Base-by-base conservation (phyloP, 2,113 vertebrate genomes). In the Uria lomvia region DNA sequence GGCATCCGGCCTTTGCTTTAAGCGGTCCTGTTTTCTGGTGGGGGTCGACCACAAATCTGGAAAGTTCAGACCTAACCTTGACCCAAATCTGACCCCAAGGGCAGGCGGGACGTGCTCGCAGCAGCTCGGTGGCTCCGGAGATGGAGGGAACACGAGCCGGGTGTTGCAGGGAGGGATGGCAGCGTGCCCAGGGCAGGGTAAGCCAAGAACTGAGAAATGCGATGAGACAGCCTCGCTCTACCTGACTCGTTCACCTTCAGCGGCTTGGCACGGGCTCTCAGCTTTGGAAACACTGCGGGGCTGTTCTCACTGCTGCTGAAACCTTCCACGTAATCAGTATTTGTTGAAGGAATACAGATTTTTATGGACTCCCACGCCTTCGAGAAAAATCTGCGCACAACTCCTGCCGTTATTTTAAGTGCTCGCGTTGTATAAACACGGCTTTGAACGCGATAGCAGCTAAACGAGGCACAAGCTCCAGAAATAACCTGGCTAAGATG, bases 181-280 rank as follows among this genome's bases (percentile, higher is more conserved):
- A 82, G 36, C 5, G 0, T 36, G 60, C 89, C 92, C 89, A 50
- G 85, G 71, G 66, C 77, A 68, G 66, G 34, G 65, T 2, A 42
- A 72, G 59, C 43, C 60, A 65, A 26, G 10, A 73, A 68, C 32
- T 2, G 55, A 55, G 81, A 90, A 82, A 92, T 32, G 49, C 71
- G 27, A 32, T 11, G 55, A 82, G 85, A 58, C 88, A 78, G 32
- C 86, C 50, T 59, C 27, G 0, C 40, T 47, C 65, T 38, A 49
- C 71, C 92, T 8, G n/a, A 32, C 23, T 26, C 43, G 4, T 43
- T 94, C 89, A 78, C 89, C 89, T 78, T 74, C 65, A 89, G 85
- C 45, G 70, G 43, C 71, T 21, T 77, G 75, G 75, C 79, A 86
- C 50, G 1, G n/a, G 42, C 70, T 50, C 34, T 7, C 65, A 12